A percentile compares a stretch with the other conserved stretches of the same genome.
Conservation (phyloP, 2,113 vertebrate genomes). For the Megaleporinus macrocephalus region DNA sequence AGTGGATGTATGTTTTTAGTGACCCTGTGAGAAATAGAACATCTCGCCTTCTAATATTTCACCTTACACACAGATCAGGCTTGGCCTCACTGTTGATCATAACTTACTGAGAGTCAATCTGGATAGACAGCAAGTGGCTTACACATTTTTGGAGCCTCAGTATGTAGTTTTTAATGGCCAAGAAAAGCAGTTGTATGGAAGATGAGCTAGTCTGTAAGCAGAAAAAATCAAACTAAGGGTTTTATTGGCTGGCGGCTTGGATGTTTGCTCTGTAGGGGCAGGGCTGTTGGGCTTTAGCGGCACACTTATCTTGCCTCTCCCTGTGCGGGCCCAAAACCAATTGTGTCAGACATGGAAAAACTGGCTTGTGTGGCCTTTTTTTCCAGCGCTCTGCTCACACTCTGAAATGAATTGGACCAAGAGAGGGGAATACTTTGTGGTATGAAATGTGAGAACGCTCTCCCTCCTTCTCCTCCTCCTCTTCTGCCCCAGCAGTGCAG, state of each 20-base stretch:
- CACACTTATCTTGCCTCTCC: conserved; percentile 17
- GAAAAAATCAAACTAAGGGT: not conserved
- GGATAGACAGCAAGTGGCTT: not conserved
- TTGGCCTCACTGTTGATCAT: not conserved
- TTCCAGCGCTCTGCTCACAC: not conserved
- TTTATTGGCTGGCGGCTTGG: not conserved
- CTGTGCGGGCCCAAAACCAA: not conserved
- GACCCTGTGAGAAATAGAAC: not conserved
- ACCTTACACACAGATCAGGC: not conserved
- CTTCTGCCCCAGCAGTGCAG: not conserved
- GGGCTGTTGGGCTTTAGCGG: not conserved
- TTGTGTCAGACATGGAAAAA: conserved; percentile 4
- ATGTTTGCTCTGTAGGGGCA: not conserved
- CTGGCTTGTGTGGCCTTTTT: conserved; percentile 17
- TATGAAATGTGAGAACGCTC: conserved; percentile 30
- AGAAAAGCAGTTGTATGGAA: not conserved
- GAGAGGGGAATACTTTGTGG: conserved; percentile 22
- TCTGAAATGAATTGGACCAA: conserved; percentile 22
- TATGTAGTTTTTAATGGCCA: not conserved
- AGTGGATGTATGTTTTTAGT: conserved; percentile 11
- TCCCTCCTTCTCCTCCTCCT: not conserved
- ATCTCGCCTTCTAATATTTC: not conserved
- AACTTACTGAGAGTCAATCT: not conserved
- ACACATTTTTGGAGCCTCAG: not conserved
- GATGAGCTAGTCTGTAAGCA: not conserved